Conservation (phyloP, 2,113 vertebrate species). For the Arothron firmamentum region DNA sequence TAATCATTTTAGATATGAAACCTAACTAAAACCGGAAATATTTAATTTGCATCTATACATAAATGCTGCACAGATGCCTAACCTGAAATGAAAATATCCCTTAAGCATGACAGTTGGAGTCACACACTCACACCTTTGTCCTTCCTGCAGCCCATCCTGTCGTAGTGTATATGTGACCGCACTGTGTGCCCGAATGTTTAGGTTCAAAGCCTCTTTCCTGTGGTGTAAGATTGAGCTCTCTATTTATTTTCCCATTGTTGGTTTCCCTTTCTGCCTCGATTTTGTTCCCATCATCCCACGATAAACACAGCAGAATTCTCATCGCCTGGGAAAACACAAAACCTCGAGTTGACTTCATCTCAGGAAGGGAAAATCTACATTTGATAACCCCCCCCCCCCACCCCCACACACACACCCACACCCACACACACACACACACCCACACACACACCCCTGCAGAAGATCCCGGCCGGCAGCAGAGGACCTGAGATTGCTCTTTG, state of each 20-base stretch:
- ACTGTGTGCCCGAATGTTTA: constrained; percentile 54
- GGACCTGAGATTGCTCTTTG: constrained; percentile 28
- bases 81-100: background rate
- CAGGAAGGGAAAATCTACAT: constrained; percentile 55
- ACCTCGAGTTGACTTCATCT: constrained; percentile 58
- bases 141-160: constrained; percentile 31
- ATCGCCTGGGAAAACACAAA: constrained; percentile 63
- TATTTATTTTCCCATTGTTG: constrained; percentile 71
- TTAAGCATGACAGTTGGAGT: background rate
- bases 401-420: too few relatives aligned
- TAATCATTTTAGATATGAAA: too few relatives aligned
- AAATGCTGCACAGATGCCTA: background rate
- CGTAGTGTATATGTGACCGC: constrained; percentile 20
- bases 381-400: constrained; percentile 40
- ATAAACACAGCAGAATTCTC: constrained; percentile 68
- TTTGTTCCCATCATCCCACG: constrained; percentile 61
- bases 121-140: background rate
- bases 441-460: constrained; percentile 13
- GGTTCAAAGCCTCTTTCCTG: constrained; percentile 67
- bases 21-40: too few relatives aligned
- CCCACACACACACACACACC: too few relatives aligned
- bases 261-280: constrained; percentile 54
- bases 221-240: constrained; percentile 55
- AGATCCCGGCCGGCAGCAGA: constrained; percentile 32
- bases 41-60: background rate